These are phyloP conservation scores for Cepphus grylle DNA, from an alignment of 2,113 vertebrate species.

Conservation along the genomic window DNA sequence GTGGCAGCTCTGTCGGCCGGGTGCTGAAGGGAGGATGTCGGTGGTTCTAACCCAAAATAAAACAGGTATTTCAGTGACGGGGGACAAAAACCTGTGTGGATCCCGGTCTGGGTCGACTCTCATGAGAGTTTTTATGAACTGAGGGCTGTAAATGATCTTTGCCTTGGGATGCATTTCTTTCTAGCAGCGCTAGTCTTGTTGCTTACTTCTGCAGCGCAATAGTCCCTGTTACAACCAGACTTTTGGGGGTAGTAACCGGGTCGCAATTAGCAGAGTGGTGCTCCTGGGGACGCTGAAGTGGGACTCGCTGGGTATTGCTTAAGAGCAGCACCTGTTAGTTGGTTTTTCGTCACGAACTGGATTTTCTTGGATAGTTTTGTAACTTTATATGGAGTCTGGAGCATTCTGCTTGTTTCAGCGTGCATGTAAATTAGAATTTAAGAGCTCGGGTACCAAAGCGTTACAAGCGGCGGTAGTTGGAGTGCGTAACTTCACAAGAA, in stretches of 20 bases:
- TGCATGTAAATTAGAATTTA: accelerated
- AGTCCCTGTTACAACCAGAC: neutral
- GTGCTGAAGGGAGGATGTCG: neutral
- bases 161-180: neutral
- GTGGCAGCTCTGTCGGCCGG: neutral
- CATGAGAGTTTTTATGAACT: neutral
- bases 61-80: neutral
- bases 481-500: neutral
- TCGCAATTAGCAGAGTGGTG: neutral
- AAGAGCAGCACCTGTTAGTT: neutral
- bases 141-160: neutral
- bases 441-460: neutral
- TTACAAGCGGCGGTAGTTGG: accelerated
- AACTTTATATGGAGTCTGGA: neutral
- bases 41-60: neutral
- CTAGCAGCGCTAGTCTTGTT: neutral
- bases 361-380: neutral
- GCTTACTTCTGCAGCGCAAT: neutral
- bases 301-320: accelerated
- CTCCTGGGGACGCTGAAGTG: neutral
- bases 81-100: neutral
- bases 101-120: neutral
- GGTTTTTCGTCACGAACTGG: neutral
- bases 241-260: neutral
- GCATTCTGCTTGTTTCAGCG: accelerated